A percentile compares a stretch with the other conserved stretches of the same genome.
These are phyloP conservation scores for Drosophila nannoptera DNA, from an alignment of 1,140 invertebrate species.

Conservation along the genomic window DNA sequence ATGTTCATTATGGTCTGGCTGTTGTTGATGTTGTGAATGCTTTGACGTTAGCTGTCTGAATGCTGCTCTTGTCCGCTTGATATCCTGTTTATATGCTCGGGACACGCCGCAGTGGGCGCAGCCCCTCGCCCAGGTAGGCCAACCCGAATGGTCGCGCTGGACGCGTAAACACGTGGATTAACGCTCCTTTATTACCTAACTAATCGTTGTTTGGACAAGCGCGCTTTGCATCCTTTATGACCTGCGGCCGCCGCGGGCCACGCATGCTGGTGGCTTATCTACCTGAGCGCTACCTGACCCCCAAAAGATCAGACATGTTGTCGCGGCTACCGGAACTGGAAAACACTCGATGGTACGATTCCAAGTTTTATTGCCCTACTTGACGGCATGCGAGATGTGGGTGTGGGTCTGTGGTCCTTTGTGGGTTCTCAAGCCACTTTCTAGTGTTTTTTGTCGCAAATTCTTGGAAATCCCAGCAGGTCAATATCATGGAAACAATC, in stretches of 20 bases:
- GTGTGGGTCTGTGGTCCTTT: constrained; percentile 35
- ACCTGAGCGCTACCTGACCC: constrained; percentile 4
- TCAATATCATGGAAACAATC: constrained; percentile 7
- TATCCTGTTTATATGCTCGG: constrained; percentile 61
- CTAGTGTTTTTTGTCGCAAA: constrained; percentile 30
- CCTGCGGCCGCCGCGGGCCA: constrained; percentile 23
- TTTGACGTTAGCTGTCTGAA: constrained; percentile 53
- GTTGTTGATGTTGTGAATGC: constrained; percentile 46
- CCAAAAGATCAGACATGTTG: constrained; percentile 1
- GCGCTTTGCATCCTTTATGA: constrained; percentile 36
- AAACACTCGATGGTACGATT: constrained; percentile 17
- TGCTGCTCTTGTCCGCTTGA: constrained; percentile 33
- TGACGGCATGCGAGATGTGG: constrained; percentile 37
- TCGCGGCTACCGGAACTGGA: constrained; percentile 61
- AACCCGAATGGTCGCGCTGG: constrained; percentile 6
- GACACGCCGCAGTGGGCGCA: not conserved
- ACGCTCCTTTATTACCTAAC: constrained; percentile 55
- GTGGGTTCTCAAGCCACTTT: constrained; percentile 5
- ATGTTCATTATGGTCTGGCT: constrained; percentile 10
- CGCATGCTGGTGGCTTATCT: not conserved
- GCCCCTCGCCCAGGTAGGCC: constrained; percentile 39
- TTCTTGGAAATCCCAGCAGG: constrained; percentile 35
- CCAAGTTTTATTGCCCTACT: constrained; percentile 56
- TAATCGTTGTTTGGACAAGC: constrained; percentile 26
- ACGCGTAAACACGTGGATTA: constrained; percentile 57